Percentiles rank a stretch among this genome's conserved stretches.
Evolutionary conservation across 2,113 vertebrate genomes (phyloP).

Genomic region (Willisornis vidua): DNA sequence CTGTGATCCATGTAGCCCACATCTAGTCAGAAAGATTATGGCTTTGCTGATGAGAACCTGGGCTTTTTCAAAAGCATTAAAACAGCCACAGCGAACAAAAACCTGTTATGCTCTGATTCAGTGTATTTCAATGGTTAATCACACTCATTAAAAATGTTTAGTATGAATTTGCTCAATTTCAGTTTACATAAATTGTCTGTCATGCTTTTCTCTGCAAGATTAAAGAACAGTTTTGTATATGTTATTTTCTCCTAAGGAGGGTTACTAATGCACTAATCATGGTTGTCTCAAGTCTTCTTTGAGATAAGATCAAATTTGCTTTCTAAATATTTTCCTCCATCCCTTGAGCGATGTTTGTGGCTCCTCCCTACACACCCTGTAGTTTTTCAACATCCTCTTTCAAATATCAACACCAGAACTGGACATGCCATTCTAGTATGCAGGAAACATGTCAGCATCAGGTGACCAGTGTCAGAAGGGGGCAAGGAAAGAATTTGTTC

Average conservation of each 20-base stretch:
- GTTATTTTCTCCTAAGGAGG: neutral
- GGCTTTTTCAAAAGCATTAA: neutral
- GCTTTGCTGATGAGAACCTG: neutral
- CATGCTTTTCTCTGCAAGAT: neutral
- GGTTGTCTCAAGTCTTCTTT: neutral
- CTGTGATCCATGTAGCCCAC: neutral
- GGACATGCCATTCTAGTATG: neutral
- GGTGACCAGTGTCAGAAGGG: neutral
- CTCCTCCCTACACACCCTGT: neutral
- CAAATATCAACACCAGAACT: slow-evolving; percentile 23
- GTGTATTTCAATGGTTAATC: neutral
- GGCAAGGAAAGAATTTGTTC: neutral
- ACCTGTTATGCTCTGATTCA: neutral
- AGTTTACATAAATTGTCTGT: neutral
- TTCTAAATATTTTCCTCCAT: slow-evolving; percentile 29
- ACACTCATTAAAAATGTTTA: neutral
- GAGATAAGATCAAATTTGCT: neutral
- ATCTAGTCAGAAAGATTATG: neutral
- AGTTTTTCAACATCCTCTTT: slow-evolving; percentile 45
- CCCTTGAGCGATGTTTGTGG: slow-evolving; percentile 11
- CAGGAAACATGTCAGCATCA: neutral
- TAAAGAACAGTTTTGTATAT: neutral
- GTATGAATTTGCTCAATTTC: neutral
- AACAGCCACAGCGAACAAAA: neutral
- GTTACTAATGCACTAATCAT: neutral